These are phyloP conservation scores for Hepsetus odoe DNA, from an alignment of 2,113 vertebrate species.

Conservation along the genomic window DNA sequence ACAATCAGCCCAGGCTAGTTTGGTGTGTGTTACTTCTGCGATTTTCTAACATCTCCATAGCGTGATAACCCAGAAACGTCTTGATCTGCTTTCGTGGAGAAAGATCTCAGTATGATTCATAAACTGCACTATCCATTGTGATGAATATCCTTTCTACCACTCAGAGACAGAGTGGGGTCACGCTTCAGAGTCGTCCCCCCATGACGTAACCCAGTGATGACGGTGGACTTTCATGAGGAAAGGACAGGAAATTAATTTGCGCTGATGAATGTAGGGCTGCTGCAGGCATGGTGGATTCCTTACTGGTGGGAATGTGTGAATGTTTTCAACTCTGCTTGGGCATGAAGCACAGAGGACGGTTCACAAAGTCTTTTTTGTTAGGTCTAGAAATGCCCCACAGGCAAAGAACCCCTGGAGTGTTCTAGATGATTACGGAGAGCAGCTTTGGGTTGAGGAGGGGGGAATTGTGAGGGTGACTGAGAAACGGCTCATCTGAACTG, in stretches of 20 bases:
- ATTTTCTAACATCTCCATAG: too few relatives aligned
- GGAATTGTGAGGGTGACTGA: background rate
- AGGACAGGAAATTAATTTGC: conserved; percentile 31
- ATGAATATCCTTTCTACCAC: background rate
- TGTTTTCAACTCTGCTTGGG: background rate
- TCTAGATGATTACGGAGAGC: background rate
- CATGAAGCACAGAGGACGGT: background rate
- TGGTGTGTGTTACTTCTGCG: too few relatives aligned
- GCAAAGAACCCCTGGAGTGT: too few relatives aligned
- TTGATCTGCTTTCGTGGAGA: too few relatives aligned
- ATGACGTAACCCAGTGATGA: background rate
- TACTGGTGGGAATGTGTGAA: conserved; percentile 2
- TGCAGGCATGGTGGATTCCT: background rate
- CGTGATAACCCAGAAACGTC: too few relatives aligned
- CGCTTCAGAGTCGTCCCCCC: background rate
- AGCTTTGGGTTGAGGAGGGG: background rate
- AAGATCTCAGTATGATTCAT: too few relatives aligned
- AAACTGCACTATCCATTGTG: background rate
- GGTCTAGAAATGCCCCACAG: background rate
- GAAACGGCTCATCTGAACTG: background rate
- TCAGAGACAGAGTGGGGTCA: background rate
- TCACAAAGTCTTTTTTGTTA: conserved; percentile 4
- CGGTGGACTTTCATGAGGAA: background rate
- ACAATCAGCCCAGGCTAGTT: too few relatives aligned
- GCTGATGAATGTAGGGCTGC: background rate